Conservation (phyloP, 1,140 invertebrate species). For the Agrypnia vestita region DNA sequence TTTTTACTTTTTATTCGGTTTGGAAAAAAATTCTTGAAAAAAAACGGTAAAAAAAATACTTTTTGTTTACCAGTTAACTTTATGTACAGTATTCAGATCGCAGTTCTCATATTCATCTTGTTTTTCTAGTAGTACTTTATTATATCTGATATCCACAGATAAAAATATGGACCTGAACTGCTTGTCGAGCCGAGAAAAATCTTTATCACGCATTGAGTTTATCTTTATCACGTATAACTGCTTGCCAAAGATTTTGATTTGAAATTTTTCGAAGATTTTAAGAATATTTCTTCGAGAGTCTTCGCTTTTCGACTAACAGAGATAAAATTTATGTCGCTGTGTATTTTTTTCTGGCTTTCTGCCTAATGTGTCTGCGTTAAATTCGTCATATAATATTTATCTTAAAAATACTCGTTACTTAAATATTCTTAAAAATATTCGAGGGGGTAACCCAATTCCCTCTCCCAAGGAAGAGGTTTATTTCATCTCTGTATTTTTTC, state of each 20-base stretch:
- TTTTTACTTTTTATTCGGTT: no score
- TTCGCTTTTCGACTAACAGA: slow-evolving; percentile 20
- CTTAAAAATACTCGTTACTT: no score
- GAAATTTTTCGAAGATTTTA: slow-evolving; percentile 78
- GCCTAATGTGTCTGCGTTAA: slow-evolving; percentile 88
- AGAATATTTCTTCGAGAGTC: slow-evolving; percentile 72
- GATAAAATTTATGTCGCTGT: slow-evolving; percentile 45
- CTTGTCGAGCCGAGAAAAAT: background rate
- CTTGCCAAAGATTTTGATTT: slow-evolving; percentile 66
- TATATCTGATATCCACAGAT: background rate
- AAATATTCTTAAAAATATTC: no score
- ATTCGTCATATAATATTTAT: slow-evolving; percentile 75
- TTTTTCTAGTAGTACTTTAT: background rate
- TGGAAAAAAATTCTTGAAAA: no score
- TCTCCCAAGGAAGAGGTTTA: no score
- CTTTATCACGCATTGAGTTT: background rate
- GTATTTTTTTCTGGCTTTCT: slow-evolving; percentile 76
- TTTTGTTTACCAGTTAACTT: no score
- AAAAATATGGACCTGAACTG: background rate
- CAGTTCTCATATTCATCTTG: slow-evolving; percentile 4
- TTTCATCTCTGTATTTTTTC: no score
- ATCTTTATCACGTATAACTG: no score
- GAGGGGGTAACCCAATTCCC: no score
- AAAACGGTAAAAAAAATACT: no score
- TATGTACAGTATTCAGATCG: slow-evolving; percentile 7